Evolutionary conservation across 2,797 vertebrate species (phyloP).

Genomic region (Cryptoprocta ferox): DNA sequence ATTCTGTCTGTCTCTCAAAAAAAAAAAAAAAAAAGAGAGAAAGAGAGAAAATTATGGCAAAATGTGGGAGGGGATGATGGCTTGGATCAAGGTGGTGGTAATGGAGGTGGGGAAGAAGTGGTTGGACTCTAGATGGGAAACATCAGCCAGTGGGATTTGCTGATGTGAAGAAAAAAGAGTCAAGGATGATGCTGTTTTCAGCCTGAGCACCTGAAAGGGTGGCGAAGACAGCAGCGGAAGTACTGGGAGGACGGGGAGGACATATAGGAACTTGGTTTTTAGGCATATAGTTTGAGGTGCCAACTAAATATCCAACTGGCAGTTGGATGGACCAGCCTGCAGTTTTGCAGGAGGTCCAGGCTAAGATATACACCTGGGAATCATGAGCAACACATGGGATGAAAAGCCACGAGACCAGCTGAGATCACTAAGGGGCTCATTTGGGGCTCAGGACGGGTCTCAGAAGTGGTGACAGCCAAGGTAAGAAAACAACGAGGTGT

Average conservation of each 20-base stretch:
- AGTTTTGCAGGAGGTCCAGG: neutral
- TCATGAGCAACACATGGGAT: neutral
- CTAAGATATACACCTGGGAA: neutral
- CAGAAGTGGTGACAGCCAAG: neutral
- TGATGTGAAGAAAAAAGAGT: neutral
- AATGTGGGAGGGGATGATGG: neutral
- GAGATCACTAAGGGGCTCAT: neutral
- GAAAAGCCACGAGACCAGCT: neutral
- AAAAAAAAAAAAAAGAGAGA: too few species aligned
- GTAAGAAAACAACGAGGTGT: neutral
- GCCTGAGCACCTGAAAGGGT: neutral
- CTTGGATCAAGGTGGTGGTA: neutral
- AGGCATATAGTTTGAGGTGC: neutral
- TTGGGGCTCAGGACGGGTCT: neutral
- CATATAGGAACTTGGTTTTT: neutral
- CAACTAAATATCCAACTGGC: neutral
- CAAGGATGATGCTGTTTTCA: neutral
- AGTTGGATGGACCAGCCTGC: neutral
- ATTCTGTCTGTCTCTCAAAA: too few species aligned
- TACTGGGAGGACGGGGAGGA: neutral
- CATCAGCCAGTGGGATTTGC: neutral
- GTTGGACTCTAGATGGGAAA: neutral
- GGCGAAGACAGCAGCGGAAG: neutral
- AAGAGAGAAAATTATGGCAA: neutral
- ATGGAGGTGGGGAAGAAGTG: neutral